phyloP scores from a whole-genome alignment of 1,140 invertebrate species.

The Rhizoglyphus robini region DNA sequence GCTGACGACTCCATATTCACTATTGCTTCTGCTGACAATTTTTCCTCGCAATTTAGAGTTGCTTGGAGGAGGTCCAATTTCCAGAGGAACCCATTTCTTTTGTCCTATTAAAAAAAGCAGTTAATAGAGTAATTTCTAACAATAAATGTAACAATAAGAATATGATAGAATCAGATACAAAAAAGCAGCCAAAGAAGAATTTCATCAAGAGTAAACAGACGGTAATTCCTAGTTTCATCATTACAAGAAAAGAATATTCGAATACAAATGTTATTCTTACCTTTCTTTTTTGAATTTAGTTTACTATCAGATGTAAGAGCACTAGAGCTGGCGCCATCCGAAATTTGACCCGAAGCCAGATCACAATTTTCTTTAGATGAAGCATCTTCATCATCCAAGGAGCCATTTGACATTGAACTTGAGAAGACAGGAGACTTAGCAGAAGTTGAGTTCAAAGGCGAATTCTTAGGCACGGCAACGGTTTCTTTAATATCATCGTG shows the following conservation, averaged over 20 bases:
- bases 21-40: neutral
- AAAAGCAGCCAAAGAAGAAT: constrained; percentile 8
- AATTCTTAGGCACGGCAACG: neutral
- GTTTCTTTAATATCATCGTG: neutral
- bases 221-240: constrained; percentile 18
- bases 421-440: neutral
- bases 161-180: neutral
- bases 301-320: neutral
- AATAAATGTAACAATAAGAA: neutral
- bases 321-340: neutral
- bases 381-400: neutral
- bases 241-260: neutral
- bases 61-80: constrained; percentile 43
- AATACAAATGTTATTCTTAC: neutral
- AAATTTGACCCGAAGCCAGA: neutral
- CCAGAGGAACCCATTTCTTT: constrained; percentile 58
- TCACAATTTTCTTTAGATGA: neutral
- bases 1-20: neutral
- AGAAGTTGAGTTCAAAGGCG: neutral
- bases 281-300: constrained; percentile 10
- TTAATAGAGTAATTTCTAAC: neutral
- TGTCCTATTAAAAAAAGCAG: constrained; percentile 5
- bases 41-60: neutral
- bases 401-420: neutral
- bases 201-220: neutral